Evolutionary conservation across 2,888 invertebrate species (phyloP), one percentile per base, ranked within the genome.

Genomic region (Eupithecia pulchellata): DNA sequence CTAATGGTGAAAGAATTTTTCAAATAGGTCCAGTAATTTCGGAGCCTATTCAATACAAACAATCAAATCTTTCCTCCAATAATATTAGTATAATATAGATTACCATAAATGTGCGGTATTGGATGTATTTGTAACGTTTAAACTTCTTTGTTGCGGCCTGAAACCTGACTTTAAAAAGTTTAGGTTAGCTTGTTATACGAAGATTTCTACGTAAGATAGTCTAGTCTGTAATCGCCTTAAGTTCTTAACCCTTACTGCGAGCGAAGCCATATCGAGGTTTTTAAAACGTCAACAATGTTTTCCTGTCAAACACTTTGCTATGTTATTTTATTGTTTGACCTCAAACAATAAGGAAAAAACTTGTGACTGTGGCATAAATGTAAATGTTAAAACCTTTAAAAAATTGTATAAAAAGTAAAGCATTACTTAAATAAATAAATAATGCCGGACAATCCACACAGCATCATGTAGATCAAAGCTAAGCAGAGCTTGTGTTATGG

Each of bases 241-340:
- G 47, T 74, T 69, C 68, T 70, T 73, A 66, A 72, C 74, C 74
- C 74, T 73, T 70, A 42, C 64, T 66, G 55, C 20, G 74, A 76
- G 55, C 20, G 74, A 76, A 77, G 63, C 75, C 77, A 62, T 76
- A 75, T 60, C 17, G 47, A 25, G 32, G 52, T 52, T 55, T 32
- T 69, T 58, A 57, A 69, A 47, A 66, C 63, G 32, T 47, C 32
- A 58, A 70, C 61, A 39, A 66, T 63, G 30, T 62, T 27, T 63
- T 66, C 39, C 13, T 39, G 61, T 36, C 32, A 61, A 64, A 58
- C 34, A 32, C 57, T 47, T 58, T 66, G 25, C 13, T 25, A 60
- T 64, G 25, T 47, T 64, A 34, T 64, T 32, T 39, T 61, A 61
- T 34, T 61, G 61, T 61, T 61, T 61, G 34, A 61, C 34, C 61